Conservation (phyloP, 1,140 invertebrate genomes). For the Adoxophyes honmai region DNA sequence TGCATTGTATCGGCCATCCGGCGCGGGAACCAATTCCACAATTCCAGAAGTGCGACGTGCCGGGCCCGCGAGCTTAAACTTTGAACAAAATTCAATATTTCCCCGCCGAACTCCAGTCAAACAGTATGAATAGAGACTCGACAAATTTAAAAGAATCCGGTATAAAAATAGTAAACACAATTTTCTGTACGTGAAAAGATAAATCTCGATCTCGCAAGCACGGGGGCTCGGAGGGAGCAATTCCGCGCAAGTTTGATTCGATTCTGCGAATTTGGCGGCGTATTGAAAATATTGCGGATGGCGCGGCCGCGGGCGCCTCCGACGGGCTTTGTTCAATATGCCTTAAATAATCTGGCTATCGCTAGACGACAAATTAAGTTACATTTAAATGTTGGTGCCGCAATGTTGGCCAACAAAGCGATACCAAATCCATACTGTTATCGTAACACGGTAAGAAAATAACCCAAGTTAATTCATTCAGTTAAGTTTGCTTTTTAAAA, state of each 20-base stretch:
- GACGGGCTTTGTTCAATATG: too few relatives aligned
- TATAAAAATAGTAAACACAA: slow-evolving; percentile 50
- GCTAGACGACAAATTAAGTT: too few relatives aligned
- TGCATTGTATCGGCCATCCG: background rate
- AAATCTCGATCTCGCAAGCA: slow-evolving; percentile 42
- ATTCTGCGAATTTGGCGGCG: slow-evolving; percentile 38
- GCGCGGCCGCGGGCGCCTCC: slow-evolving; percentile 22
- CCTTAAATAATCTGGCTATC: too few relatives aligned
- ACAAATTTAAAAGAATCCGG: slow-evolving; percentile 35
- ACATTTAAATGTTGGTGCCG: too few relatives aligned
- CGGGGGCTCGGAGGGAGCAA: slow-evolving; percentile 31
- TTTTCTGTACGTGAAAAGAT: slow-evolving; percentile 43
- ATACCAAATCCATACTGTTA: too few relatives aligned
- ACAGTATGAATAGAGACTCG: slow-evolving; percentile 16
- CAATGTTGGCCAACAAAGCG: too few relatives aligned
- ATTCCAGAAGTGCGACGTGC: slow-evolving; percentile 37
- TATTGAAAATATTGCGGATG: slow-evolving; percentile 43
- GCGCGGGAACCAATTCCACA: slow-evolving; percentile 32
- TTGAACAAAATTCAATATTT: slow-evolving; percentile 44
- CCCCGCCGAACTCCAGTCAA: slow-evolving; percentile 28
- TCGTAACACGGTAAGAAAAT: too few relatives aligned
- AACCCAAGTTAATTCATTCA: too few relatives aligned
- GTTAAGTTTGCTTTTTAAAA: too few relatives aligned
- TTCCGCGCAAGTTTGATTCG: slow-evolving; percentile 43
- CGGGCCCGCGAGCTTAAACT: slow-evolving; percentile 26